Percentiles rank a stretch among this genome's conserved stretches.
phyloP scores from a whole-genome alignment of 2,888 invertebrate genomes.

The Cordilura impudica region DNA sequence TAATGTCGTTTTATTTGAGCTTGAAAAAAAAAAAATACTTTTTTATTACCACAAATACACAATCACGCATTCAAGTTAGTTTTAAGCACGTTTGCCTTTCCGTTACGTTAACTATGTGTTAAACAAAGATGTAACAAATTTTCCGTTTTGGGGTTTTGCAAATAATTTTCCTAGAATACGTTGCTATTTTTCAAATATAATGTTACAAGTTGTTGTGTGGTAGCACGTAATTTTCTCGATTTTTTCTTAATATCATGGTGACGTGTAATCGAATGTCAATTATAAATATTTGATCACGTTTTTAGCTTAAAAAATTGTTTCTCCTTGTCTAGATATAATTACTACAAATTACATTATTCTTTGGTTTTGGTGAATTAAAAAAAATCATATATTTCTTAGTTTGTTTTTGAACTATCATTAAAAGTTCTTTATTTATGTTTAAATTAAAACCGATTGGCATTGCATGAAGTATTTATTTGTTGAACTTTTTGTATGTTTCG shows the following conservation, averaged over 20 bases:
- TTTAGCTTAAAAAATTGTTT: conserved; percentile 12
- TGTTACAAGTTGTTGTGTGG: conserved; percentile 41
- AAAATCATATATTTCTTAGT: no score
- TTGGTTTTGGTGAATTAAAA: neutral
- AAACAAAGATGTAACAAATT: conserved; percentile 17
- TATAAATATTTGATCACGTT: conserved; percentile 47
- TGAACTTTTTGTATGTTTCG: no score
- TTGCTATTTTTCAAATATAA: conserved; percentile 24
- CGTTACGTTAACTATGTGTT: conserved; percentile 54
- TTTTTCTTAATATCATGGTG: conserved; percentile 39
- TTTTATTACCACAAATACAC: neutral
- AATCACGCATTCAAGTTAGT: conserved; percentile 13
- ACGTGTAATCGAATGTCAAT: conserved; percentile 70
- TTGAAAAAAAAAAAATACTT: conserved; percentile 37
- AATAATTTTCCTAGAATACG: conserved; percentile 4
- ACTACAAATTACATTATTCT: neutral
- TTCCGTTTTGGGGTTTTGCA: neutral
- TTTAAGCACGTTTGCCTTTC: conserved; percentile 52
- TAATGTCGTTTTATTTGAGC: conserved; percentile 9
- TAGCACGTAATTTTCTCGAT: conserved; percentile 51
- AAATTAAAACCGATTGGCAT: no score
- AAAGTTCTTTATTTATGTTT: no score
- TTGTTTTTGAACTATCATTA: no score
- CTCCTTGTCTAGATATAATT: neutral
- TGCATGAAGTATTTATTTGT: no score